phyloP scores from a whole-genome alignment of 1,140 invertebrate species.

The Halyomorpha halys region DNA sequence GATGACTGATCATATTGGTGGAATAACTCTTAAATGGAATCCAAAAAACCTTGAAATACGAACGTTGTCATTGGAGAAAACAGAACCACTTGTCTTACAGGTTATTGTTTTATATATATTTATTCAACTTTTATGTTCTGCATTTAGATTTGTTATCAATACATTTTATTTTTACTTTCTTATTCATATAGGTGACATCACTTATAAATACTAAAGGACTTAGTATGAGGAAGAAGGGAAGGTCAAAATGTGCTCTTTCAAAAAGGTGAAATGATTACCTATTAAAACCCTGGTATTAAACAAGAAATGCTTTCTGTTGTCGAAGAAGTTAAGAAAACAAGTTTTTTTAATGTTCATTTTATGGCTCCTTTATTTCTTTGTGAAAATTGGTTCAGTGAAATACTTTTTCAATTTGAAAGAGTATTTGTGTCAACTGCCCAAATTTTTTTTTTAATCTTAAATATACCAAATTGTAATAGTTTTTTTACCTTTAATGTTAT shows the following conservation, averaged over 20 bases:
- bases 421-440: no score
- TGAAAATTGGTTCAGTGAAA: no score
- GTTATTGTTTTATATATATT: slow-evolving; percentile 40
- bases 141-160: background rate
- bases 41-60: slow-evolving; percentile 95
- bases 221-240: slow-evolving; percentile 92
- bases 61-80: slow-evolving; percentile 95
- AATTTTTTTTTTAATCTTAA: no score
- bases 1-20: slow-evolving; percentile 48
- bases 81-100: slow-evolving; percentile 90
- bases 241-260: slow-evolving; percentile 90
- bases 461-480: no score
- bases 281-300: slow-evolving; percentile 93
- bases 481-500: no score
- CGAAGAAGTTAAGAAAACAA: slow-evolving; percentile 84
- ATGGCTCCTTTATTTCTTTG: no score
- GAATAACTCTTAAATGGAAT: slow-evolving; percentile 76
- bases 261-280: slow-evolving; percentile 89
- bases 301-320: slow-evolving; percentile 91
- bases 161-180: background rate
- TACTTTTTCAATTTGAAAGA: no score
- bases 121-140: background rate
- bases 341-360: slow-evolving; percentile 36
- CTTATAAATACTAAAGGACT: slow-evolving; percentile 94
- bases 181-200: slow-evolving; percentile 61